A percentile compares a stretch with the other conserved stretches of the same genome.
phyloP scores from a whole-genome alignment of 2,797 vertebrate genomes.

The Cercopithecus neglectus region DNA sequence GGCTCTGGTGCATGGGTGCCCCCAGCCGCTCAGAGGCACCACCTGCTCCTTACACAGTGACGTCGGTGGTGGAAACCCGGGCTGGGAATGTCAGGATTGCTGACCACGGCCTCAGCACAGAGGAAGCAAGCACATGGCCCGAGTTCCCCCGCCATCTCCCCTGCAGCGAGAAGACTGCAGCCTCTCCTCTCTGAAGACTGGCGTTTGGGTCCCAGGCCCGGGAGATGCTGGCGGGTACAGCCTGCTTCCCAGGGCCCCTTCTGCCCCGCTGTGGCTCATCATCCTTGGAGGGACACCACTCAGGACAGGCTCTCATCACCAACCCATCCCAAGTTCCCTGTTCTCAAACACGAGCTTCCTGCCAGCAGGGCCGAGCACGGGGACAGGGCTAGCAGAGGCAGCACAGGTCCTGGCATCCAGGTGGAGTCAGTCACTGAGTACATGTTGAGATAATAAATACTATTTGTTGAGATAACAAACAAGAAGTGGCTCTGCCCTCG shows the following conservation, averaged over 20 bases:
- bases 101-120: neutral
- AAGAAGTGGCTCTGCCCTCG: neutral
- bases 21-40: neutral
- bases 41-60: neutral
- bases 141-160: neutral
- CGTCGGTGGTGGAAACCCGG: neutral
- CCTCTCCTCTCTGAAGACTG: neutral
- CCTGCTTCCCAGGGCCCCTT: neutral
- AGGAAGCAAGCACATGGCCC: neutral
- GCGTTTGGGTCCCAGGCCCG: fast-evolving
- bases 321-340: neutral
- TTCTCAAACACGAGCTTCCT: neutral
- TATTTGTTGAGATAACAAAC: neutral
- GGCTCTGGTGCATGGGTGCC: neutral
- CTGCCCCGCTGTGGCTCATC: neutral
- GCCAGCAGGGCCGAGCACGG: fast-evolving
- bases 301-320: fast-evolving
- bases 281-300: neutral
- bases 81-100: neutral
- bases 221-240: too few relatives aligned
- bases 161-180: neutral
- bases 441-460: neutral
- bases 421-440: neutral
- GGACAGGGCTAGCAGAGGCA: neutral
- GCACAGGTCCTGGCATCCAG: neutral